These are phyloP conservation scores for Macrosteles quadrilineatus DNA, from an alignment of 1,140 invertebrate genomes.

Conservation along the genomic window DNA sequence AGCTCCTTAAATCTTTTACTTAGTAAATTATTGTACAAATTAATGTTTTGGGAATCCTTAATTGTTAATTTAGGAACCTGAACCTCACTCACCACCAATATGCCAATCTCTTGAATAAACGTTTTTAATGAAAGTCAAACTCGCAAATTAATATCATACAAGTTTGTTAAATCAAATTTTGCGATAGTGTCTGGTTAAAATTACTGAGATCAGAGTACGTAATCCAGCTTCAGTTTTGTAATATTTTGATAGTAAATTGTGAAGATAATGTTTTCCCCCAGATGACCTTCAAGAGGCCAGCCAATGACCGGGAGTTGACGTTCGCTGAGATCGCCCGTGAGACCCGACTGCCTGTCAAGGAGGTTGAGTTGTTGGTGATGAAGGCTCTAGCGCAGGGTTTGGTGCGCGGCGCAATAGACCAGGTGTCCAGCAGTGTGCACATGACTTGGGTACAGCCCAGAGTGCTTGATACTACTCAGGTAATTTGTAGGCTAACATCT, in stretches of 20 bases:
- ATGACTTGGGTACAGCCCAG: constrained; percentile 93
- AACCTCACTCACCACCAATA: too few relatives aligned
- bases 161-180: too few relatives aligned
- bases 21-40: too few relatives aligned
- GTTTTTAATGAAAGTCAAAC: too few relatives aligned
- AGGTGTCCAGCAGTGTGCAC: constrained; percentile 79
- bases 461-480: constrained; percentile 74
- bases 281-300: constrained; percentile 70
- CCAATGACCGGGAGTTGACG: constrained; percentile 73
- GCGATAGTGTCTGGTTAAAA: too few relatives aligned
- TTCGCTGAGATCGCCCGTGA: constrained; percentile 90
- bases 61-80: too few relatives aligned
- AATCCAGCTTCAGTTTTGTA: not conserved
- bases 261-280: constrained; percentile 45
- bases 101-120: too few relatives aligned
- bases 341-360: constrained; percentile 75
- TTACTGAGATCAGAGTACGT: not conserved
- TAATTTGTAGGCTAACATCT: too few relatives aligned
- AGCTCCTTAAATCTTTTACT: too few relatives aligned
- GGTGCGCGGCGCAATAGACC: constrained; percentile 93
- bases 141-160: too few relatives aligned
- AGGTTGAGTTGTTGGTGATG: constrained; percentile 97
- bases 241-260: not conserved
- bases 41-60: too few relatives aligned
- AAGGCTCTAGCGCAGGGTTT: constrained; percentile 95